Evolutionary conservation across 2,888 invertebrate genomes (phyloP).

Genomic region (Drosophila anomalipes): DNA sequence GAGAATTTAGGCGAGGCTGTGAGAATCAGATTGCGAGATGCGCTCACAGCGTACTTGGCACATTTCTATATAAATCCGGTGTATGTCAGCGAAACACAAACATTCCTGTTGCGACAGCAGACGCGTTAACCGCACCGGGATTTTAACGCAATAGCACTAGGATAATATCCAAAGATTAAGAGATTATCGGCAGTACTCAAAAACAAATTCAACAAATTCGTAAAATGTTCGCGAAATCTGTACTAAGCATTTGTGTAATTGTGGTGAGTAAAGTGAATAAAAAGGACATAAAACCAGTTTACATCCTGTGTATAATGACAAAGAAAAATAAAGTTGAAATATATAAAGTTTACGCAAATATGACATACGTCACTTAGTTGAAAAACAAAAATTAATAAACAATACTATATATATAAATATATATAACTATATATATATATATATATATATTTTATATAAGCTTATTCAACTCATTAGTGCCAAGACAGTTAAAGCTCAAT

Average conservation of each 20-base stretch:
- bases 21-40: conserved; percentile 53
- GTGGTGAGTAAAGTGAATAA: conserved; percentile 78
- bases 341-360: conserved; percentile 15
- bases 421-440: neutral
- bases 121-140: conserved; percentile 82
- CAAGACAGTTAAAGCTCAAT: conserved; percentile 28
- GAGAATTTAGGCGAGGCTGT: conserved; percentile 60
- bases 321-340: conserved; percentile 7
- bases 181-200: neutral
- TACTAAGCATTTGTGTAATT: conserved; percentile 67
- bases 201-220: conserved; percentile 10
- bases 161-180: conserved; percentile 38
- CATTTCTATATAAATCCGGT: conserved; percentile 79
- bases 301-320: conserved; percentile 26
- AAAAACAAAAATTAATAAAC: neutral
- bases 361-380: conserved; percentile 21
- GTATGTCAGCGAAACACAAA: conserved; percentile 73
- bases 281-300: conserved; percentile 21
- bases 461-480: conserved; percentile 23
- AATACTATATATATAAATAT: neutral
- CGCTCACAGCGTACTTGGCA: conserved; percentile 60
- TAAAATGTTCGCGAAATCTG: conserved; percentile 77
- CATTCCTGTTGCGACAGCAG: conserved; percentile 83
- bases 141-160: conserved; percentile 30
- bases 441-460: neutral